Conservation (phyloP, 1,140 invertebrate species). For the Delia radicum region DNA sequence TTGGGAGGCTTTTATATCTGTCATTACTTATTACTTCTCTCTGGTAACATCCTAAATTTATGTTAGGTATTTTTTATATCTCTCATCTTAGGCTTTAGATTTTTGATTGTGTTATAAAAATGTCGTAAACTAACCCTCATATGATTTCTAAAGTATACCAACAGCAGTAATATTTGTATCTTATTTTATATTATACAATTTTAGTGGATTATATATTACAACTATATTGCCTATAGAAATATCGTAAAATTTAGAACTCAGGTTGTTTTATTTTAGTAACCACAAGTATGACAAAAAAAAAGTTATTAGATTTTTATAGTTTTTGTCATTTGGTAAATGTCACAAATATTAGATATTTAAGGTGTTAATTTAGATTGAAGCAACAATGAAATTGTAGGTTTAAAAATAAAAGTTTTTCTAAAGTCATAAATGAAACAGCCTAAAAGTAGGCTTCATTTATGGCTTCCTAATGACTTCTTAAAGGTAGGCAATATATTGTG, state of each 20-base stretch:
- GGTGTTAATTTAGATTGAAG: too few species aligned
- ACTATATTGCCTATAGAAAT: constrained; percentile 21
- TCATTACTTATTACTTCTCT: neutral
- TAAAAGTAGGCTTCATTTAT: too few species aligned
- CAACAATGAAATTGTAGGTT: too few species aligned
- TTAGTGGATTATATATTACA: constrained; percentile 18
- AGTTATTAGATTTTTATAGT: constrained; percentile 18
- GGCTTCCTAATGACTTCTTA: too few species aligned
- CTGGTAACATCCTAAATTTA: neutral
- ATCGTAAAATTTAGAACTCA: constrained; percentile 12
- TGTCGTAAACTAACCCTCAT: constrained; percentile 14
- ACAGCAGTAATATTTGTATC: neutral
- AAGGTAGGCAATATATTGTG: too few species aligned
- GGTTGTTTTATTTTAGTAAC: neutral
- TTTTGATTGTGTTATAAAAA: constrained; percentile 5
- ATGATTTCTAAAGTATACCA: too few species aligned
- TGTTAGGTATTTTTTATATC: neutral
- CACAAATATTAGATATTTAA: too few species aligned
- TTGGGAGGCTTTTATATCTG: neutral
- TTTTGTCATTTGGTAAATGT: constrained; percentile 5
- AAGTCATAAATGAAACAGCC: too few species aligned
- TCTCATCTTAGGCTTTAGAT: neutral
- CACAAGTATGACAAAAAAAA: constrained; percentile 1
- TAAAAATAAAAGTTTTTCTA: too few species aligned
- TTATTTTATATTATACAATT: neutral